Conservation (phyloP, 2,888 invertebrate species). For the Cetonia aurata region DNA sequence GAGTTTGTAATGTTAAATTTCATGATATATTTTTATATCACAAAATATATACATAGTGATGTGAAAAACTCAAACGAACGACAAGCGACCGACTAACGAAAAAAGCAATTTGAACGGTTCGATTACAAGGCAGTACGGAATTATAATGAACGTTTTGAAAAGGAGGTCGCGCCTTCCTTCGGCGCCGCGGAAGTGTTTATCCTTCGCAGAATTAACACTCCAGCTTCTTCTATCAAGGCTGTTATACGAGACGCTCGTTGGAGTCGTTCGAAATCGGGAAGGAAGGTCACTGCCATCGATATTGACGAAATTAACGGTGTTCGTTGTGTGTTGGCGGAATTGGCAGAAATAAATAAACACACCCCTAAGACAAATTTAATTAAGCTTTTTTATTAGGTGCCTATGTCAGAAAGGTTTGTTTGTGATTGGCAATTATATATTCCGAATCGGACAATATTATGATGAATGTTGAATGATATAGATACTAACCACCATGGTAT, state of each 20-base stretch:
- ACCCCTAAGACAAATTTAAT: background rate
- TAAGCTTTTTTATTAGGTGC: background rate
- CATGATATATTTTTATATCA: too few species aligned
- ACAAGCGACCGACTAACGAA: slow-evolving; percentile 9
- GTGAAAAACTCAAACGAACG: background rate
- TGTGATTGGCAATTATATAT: too few species aligned
- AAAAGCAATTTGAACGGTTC: slow-evolving; percentile 28
- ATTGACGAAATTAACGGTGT: slow-evolving; percentile 48
- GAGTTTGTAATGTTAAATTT: too few species aligned
- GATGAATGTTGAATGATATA: too few species aligned
- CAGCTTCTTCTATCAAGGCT: slow-evolving; percentile 40
- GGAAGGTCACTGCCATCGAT: slow-evolving; percentile 56
- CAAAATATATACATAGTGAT: slow-evolving; percentile 1
- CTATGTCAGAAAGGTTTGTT: too few species aligned
- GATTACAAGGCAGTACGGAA: slow-evolving; percentile 22
- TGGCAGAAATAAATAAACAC: background rate
- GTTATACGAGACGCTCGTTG: slow-evolving; percentile 17
- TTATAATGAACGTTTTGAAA: slow-evolving; percentile 52
- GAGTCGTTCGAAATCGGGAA: slow-evolving; percentile 48
- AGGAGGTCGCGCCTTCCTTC: slow-evolving; percentile 50
- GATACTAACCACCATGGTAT: too few species aligned
- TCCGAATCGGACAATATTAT: background rate
- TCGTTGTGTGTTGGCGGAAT: background rate
- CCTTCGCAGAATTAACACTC: slow-evolving; percentile 52
- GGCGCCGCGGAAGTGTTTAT: slow-evolving; percentile 52